Evolutionary conservation across 1,140 invertebrate genomes (phyloP).

Genomic region (Anastrepha obliqua): DNA sequence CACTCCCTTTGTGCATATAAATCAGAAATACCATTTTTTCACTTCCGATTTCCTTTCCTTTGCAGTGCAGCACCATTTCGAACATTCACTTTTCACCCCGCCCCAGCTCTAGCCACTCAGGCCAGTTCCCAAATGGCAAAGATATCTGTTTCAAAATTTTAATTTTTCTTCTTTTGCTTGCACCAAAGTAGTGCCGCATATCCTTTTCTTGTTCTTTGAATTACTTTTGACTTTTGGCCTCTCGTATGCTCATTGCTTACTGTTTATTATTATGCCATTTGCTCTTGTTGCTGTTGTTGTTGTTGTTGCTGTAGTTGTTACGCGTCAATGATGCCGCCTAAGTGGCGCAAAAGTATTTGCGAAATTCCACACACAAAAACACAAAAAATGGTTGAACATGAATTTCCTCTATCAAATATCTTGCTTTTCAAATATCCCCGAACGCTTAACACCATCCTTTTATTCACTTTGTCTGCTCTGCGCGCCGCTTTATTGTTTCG

Average conservation of each 20-base stretch:
- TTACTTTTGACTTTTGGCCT: not conserved
- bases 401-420: slow-evolving; percentile 59
- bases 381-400: not conserved
- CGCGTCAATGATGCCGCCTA: slow-evolving; percentile 18
- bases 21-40: slow-evolving; percentile 40
- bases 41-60: not conserved
- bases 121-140: slow-evolving; percentile 23
- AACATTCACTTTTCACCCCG: not conserved
- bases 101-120: too few species aligned
- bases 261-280: not conserved
- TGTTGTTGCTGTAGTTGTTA: not conserved
- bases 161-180: not conserved
- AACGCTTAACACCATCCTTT: slow-evolving; percentile 66
- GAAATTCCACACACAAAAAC: not conserved
- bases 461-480: slow-evolving; percentile 43
- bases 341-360: not conserved
- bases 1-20: slow-evolving; percentile 55
- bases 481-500: slow-evolving; percentile 19
- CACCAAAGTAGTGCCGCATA: not conserved
- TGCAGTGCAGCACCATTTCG: not conserved
- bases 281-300: too few species aligned
- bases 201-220: slow-evolving; percentile 6
- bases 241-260: slow-evolving; percentile 39
- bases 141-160: slow-evolving; percentile 5
- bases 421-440: slow-evolving; percentile 22